A percentile compares a stretch with the other conserved stretches of the same genome.
These are phyloP conservation scores for Illadopsis cleaveri DNA, from an alignment of 2,113 vertebrate genomes.

Conservation along the genomic window DNA sequence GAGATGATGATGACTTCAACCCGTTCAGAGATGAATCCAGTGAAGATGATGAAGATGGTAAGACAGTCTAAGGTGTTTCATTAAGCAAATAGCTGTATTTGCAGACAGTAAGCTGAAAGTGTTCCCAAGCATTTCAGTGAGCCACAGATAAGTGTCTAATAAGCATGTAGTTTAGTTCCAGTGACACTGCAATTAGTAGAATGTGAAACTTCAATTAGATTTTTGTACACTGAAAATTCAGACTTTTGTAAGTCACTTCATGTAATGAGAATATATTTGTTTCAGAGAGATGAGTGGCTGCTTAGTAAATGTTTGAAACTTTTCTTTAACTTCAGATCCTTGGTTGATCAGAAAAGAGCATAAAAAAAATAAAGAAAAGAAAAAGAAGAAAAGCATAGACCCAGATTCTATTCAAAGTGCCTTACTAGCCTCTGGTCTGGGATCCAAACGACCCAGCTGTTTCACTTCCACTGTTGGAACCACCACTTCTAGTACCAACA, in stretches of 20 bases:
- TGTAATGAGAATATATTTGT: background rate
- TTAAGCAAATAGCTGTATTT: background rate
- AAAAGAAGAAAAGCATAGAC: conserved; percentile 92
- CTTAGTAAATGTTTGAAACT: background rate
- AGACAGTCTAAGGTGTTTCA: conserved; percentile 29
- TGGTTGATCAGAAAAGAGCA: conserved; percentile 97
- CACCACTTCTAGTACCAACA: conserved; percentile 71
- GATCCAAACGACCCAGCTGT: conserved; percentile 90
- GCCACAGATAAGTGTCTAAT: background rate
- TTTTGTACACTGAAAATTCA: background rate
- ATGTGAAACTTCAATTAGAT: background rate
- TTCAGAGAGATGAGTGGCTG: background rate
- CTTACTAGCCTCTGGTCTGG: conserved; percentile 97
- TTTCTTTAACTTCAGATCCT: conserved; percentile 79
- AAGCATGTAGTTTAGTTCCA: background rate
- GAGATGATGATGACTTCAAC: conserved; percentile 94
- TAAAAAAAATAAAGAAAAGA: conserved; percentile 93
- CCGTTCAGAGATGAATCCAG: conserved; percentile 95
- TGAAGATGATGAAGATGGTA: conserved; percentile 92
- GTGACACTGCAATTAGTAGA: background rate
- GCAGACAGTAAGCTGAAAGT: background rate
- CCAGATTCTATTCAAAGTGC: conserved; percentile 99
- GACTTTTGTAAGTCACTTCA: background rate
- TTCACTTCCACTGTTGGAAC: conserved; percentile 81
- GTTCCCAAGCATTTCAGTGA: background rate